phyloP scores from a whole-genome alignment of 2,113 vertebrate species.

The Bubalus kerabau region DNA sequence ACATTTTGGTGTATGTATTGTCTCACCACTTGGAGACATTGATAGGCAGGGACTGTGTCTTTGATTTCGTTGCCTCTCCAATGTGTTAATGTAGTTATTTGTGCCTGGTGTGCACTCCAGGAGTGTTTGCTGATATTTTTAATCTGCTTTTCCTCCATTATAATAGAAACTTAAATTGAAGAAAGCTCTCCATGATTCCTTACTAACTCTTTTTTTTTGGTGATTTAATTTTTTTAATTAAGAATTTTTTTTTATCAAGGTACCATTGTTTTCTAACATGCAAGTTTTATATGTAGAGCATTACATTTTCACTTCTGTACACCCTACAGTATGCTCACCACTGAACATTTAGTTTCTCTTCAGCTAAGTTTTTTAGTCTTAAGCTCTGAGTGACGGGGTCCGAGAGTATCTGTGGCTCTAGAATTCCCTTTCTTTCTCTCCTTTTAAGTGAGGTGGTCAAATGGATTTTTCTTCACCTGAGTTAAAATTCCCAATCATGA shows the following conservation, averaged over 20 bases:
- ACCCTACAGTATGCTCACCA: background rate
- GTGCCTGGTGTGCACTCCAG: background rate
- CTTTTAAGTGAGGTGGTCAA: background rate
- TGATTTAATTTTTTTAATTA: background rate
- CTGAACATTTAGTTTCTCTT: background rate
- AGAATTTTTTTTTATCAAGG: background rate
- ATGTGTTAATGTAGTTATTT: background rate
- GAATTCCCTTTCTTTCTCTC: background rate
- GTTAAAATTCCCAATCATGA: background rate
- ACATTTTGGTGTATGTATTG: background rate
- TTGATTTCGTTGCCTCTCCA: background rate
- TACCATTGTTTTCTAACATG: background rate
- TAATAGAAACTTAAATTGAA: background rate
- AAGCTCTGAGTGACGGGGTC: background rate
- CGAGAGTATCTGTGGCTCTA: background rate
- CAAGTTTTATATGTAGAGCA: background rate
- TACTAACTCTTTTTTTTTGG: background rate
- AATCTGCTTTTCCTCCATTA: background rate
- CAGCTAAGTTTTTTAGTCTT: background rate
- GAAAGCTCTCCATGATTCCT: background rate
- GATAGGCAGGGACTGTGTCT: background rate
- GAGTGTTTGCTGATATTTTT: constrained; percentile 22
- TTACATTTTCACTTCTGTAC: background rate
- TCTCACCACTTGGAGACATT: background rate
- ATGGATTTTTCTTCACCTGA: background rate